These are phyloP conservation scores for Carposina sasakii DNA, from an alignment of 1,140 invertebrate species.

Conservation along the genomic window DNA sequence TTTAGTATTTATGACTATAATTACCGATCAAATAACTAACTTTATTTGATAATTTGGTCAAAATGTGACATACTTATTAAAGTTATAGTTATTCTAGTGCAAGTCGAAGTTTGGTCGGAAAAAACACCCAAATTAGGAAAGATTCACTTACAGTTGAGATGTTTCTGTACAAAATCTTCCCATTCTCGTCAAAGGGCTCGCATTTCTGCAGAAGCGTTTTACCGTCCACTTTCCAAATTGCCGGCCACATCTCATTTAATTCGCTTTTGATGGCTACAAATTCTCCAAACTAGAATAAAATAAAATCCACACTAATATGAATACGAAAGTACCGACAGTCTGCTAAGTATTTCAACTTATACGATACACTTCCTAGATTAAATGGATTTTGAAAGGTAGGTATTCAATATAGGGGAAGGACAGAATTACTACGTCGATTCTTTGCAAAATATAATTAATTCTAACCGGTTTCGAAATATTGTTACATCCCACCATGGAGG, in stretches of 20 bases:
- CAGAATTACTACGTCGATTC: too few species aligned
- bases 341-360: too few species aligned
- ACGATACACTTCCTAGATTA: too few species aligned
- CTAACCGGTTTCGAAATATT: too few species aligned
- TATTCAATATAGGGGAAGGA: too few species aligned
- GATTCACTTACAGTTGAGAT: constrained; percentile 84
- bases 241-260: constrained; percentile 82
- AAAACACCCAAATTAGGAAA: too few species aligned
- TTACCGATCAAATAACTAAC: background rate
- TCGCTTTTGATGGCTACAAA: constrained; percentile 88
- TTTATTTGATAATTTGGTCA: background rate
- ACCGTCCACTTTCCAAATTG: constrained; percentile 90
- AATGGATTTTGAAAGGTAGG: too few species aligned
- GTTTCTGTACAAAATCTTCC: constrained; percentile 86
- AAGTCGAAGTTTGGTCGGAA: too few species aligned
- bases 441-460: too few species aligned
- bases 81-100: too few species aligned
- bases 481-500: too few species aligned
- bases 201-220: constrained; percentile 91
- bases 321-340: too few species aligned
- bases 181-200: constrained; percentile 87
- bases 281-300: constrained; percentile 80
- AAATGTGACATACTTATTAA: constrained; percentile 2
- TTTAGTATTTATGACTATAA: background rate
- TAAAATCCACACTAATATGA: constrained; percentile 8